Evolutionary conservation across 2,888 invertebrate genomes (phyloP), one percentile per base, ranked within the genome.

Genomic region (Tinea trinotella): DNA sequence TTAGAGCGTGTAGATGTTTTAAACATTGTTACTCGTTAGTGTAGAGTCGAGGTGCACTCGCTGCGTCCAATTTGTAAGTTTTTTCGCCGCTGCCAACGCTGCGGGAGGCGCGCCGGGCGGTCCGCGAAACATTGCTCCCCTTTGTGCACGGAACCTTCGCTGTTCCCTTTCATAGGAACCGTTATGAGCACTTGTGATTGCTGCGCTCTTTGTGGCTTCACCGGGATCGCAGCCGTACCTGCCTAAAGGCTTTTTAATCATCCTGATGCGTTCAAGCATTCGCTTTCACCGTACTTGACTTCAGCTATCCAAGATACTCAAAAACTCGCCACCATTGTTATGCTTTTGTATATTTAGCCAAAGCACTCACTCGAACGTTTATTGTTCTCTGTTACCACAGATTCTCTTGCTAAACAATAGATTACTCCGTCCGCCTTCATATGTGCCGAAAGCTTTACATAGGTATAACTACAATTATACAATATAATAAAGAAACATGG

Each of bases 141-240:
- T 73, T 74, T 75, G 74, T 73, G 67, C 65, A 64, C 34, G 67
- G 66, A 68, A 70, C 62, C 66, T 61, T 40, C 30, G 7, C 63
- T 67, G 65, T 68, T 69, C 70, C 71, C 69, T 73, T 76, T 76
- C 73, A 70, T 71, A 68, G 71, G 68, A 71, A 68, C 67, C 64
- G 66, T 75, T 74, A 76, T 74, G 74, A 74, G 67, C 64, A 65
- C 66, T 20, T 63, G 63, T 67, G 71, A 71, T 74, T 70, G 69
- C 70, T 61, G 62, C 59, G 65, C 46, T 46, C 17, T 46, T 46
- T 46, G 46, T 46, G 46, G 19, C 19, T 7, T 9, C 18, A 46
- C 66, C n/a, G 7, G 19, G 46, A 46, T 46, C 46, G 46, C 46
- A 46, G 46, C 46, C 19, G 18, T 46, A 19, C 46, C 19, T 46